A percentile compares a stretch with the other conserved stretches of the same genome.
These are phyloP conservation scores for Drosophila yakuba DNA, from an alignment of 1,140 invertebrate species.

Conservation along the genomic window DNA sequence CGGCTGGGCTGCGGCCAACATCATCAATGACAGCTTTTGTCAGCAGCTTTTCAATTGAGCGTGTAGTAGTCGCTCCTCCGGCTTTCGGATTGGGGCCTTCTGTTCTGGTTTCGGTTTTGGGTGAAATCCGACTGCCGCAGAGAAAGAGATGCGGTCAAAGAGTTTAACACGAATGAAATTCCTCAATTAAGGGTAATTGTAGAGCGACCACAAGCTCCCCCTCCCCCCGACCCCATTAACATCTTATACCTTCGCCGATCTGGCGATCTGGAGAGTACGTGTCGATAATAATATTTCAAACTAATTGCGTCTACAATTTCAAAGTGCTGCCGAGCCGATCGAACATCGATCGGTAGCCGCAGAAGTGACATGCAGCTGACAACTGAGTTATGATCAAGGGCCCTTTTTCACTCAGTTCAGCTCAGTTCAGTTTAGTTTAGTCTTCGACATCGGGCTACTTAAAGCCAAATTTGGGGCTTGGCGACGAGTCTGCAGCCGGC, in stretches of 20 bases:
- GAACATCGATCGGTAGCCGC: conserved; percentile 70
- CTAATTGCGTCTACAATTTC: conserved; percentile 80
- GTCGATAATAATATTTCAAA: conserved; percentile 82
- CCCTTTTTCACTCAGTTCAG: not conserved
- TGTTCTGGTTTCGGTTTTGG: conserved; percentile 26
- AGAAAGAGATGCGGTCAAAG: conserved; percentile 75
- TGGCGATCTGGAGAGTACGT: conserved; percentile 58
- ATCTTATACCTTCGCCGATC: conserved; percentile 22
- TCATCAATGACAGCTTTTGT: conserved; percentile 82
- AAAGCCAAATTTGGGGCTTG: conserved; percentile 72
- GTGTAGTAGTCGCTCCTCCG: conserved; percentile 20
- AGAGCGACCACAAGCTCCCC: conserved; percentile 43
- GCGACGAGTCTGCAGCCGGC: conserved; percentile 50
- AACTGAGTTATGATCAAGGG: conserved; percentile 79
- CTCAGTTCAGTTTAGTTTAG: not conserved
- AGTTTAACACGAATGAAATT: conserved; percentile 79
- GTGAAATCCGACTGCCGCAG: conserved; percentile 51
- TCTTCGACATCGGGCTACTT: conserved; percentile 55
- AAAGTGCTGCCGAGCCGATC: conserved; percentile 60
- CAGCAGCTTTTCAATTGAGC: conserved; percentile 79
- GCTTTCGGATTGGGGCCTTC: conserved; percentile 1
- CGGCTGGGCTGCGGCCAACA: conserved; percentile 31
- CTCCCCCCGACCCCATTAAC: conserved; percentile 15
- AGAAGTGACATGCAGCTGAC: conserved; percentile 84
- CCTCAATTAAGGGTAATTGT: conserved; percentile 81